Evolutionary conservation across 2,888 invertebrate species (phyloP).

Genomic region (Rhorus exstirpatorius): DNA sequence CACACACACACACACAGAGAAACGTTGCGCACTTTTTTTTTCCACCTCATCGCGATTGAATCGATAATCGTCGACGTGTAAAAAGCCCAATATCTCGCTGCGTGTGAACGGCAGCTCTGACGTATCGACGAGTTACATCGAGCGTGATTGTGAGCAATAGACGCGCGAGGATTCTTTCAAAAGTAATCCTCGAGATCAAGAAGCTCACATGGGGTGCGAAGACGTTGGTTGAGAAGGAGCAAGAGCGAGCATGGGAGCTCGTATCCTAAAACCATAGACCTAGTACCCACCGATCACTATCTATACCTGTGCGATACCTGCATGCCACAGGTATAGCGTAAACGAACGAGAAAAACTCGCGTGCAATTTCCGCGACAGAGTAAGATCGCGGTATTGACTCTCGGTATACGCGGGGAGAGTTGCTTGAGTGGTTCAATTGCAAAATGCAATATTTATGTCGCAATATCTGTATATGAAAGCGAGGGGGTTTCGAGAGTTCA

Average conservation of each 20-base stretch:
- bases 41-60: not conserved
- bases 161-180: conserved; percentile 26
- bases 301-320: conserved; percentile 27
- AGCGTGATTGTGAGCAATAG: conserved; percentile 44
- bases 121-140: conserved; percentile 50
- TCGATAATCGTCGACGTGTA: not conserved
- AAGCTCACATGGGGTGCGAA: conserved; percentile 21
- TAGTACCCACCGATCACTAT: not conserved
- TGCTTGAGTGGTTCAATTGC: conserved; percentile 74
- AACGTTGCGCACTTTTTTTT: too few relatives aligned
- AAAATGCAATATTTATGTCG: conserved; percentile 79
- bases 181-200: conserved; percentile 35
- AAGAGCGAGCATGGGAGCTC: conserved; percentile 4
- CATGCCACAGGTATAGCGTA: conserved; percentile 10
- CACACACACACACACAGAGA: too few relatives aligned
- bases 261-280: not conserved
- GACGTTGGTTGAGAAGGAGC: not conserved
- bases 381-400: conserved; percentile 12
- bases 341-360: conserved; percentile 34
- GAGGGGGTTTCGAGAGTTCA: conserved; percentile 3
- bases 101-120: conserved; percentile 4
- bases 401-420: not conserved
- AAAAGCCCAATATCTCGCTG: conserved; percentile 20
- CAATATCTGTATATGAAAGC: conserved; percentile 68
- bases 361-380: conserved; percentile 5